Percentiles rank a stretch among this genome's conserved stretches.
Evolutionary conservation across 2,113 vertebrate genomes (phyloP).

Genomic region (Lepus europaeus): DNA sequence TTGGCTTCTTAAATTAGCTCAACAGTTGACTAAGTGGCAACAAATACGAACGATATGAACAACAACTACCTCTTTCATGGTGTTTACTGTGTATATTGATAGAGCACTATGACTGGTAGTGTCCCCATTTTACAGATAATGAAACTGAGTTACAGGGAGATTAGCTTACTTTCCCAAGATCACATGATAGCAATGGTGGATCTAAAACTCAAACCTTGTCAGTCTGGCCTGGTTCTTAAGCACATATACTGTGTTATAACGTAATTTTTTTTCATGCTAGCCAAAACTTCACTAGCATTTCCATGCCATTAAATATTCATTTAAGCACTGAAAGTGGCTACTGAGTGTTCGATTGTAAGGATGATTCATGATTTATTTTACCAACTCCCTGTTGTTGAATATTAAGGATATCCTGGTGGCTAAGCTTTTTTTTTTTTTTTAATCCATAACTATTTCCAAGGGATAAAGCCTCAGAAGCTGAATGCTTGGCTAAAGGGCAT

Average conservation of each 20-base stretch:
- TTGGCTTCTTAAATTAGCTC: slow-evolving; percentile 67
- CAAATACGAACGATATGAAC: slow-evolving; percentile 24
- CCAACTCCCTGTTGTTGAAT: slow-evolving; percentile 23
- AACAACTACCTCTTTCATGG: slow-evolving; percentile 5
- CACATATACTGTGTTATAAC: background rate
- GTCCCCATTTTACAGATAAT: slow-evolving; percentile 28
- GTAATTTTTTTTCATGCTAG: slow-evolving; percentile 14
- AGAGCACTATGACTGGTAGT: background rate
- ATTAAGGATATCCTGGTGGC: background rate
- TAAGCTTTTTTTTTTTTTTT: slow-evolving; percentile 1
- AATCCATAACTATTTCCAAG: background rate
- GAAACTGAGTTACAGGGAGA: slow-evolving; percentile 31
- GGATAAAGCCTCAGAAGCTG: background rate
- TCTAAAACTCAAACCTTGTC: slow-evolving; percentile 33
- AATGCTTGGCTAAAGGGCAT: background rate
- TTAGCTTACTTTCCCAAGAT: background rate
- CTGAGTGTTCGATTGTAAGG: slow-evolving; percentile 18
- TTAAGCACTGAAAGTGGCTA: slow-evolving; percentile 43
- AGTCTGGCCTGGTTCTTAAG: slow-evolving; percentile 25
- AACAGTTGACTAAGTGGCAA: slow-evolving; percentile 47
- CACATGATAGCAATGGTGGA: background rate
- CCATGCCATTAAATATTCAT: slow-evolving; percentile 41
- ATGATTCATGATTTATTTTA: slow-evolving; percentile 39
- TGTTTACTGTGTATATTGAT: background rate
- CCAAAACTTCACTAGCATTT: slow-evolving; percentile 43